Evolutionary conservation across 2,888 invertebrate genomes (phyloP).

Genomic region (Myathropa florea): DNA sequence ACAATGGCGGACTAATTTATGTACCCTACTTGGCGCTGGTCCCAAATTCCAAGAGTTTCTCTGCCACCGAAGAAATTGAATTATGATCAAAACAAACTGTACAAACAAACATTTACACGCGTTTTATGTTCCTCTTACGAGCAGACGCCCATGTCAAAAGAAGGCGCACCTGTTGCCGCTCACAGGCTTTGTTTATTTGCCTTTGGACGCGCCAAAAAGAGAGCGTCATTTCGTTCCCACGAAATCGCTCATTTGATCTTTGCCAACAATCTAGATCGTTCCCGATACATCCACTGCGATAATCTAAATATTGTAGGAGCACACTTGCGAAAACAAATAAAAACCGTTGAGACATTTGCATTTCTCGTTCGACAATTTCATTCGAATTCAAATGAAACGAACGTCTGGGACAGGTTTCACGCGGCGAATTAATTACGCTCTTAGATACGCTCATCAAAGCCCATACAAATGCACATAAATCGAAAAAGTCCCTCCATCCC

Average conservation of each 20-base stretch:
- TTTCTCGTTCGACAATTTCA: neutral
- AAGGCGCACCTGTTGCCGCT: neutral
- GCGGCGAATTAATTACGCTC: slow-evolving; percentile 10
- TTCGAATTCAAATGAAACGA: neutral
- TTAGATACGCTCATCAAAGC: slow-evolving; percentile 35
- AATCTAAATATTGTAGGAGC: neutral
- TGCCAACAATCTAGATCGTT: neutral
- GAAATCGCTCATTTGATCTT: neutral
- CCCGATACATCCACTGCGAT: neutral
- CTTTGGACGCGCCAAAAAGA: neutral
- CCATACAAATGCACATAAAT: slow-evolving; percentile 58
- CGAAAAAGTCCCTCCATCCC: slow-evolving; percentile 27
- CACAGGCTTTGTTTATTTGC: neutral
- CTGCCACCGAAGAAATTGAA: neutral
- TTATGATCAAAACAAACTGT: neutral
- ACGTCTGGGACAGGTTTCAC: neutral
- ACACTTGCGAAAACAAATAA: neutral
- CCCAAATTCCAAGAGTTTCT: neutral
- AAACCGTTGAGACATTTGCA: neutral
- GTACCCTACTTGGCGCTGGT: neutral
- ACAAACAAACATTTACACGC: neutral
- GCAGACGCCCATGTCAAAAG: neutral
- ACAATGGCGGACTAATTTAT: neutral
- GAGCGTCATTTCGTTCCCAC: neutral
- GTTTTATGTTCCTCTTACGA: neutral